Evolutionary conservation across 2,888 invertebrate species (phyloP).

Genomic region (Nipponacmea schrenckii): DNA sequence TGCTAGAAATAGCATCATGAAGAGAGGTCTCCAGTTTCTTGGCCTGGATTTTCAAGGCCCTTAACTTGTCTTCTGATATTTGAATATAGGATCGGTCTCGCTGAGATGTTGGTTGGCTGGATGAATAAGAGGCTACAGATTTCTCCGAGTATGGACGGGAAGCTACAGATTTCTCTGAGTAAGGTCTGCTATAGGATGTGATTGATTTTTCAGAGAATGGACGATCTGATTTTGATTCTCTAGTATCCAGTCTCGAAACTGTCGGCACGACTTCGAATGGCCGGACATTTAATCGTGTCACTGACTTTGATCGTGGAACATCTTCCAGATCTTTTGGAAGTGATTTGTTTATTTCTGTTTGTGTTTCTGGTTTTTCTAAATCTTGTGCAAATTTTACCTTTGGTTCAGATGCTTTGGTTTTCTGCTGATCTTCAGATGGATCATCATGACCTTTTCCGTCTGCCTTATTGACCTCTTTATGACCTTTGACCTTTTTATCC

Average conservation of each 20-base stretch:
- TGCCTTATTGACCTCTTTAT: neutral
- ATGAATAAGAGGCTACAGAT: neutral
- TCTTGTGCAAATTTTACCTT: no score
- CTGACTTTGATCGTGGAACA: neutral
- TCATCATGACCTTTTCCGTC: no score
- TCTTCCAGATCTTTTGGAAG: neutral
- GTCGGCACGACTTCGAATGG: neutral
- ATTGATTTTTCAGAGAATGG: neutral
- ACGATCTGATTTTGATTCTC: neutral
- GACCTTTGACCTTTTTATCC: conserved; percentile 18
- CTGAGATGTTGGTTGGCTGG: conserved; percentile 8
- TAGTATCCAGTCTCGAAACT: neutral
- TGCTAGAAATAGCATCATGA: conserved; percentile 50
- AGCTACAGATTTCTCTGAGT: neutral
- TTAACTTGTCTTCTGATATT: conserved; percentile 52
- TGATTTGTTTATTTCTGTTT: neutral
- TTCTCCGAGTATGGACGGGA: neutral
- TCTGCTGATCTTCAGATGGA: neutral
- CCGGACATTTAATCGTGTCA: neutral
- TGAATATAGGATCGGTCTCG: conserved; percentile 33
- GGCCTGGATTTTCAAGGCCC: conserved; percentile 47
- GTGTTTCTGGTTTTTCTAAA: neutral
- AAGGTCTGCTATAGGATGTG: neutral
- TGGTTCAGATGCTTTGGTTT: neutral
- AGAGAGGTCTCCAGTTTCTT: conserved; percentile 53